A percentile compares a stretch with the other conserved stretches of the same genome.
Evolutionary conservation across 1,140 invertebrate genomes (phyloP).

Genomic region (Sycophila sp.): DNA sequence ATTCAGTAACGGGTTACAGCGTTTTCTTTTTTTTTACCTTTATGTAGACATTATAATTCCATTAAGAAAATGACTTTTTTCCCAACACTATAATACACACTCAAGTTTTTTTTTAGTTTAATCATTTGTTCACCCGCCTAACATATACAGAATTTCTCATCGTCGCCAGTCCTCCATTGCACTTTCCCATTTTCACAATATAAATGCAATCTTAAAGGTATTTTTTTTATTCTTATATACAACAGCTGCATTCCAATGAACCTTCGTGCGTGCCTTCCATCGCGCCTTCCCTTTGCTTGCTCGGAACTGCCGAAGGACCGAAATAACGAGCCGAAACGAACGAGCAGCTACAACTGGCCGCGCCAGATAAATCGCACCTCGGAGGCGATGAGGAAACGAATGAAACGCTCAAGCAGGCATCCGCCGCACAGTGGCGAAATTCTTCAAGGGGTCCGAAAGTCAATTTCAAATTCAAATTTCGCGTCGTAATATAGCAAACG

Average conservation of each 20-base stretch:
- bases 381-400: too few species aligned
- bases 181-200: slow-evolving; percentile 65
- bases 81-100: slow-evolving; percentile 47
- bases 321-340: too few species aligned
- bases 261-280: slow-evolving; percentile 48
- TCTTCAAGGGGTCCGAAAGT: too few species aligned
- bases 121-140: slow-evolving; percentile 16
- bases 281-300: slow-evolving; percentile 43
- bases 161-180: slow-evolving; percentile 59
- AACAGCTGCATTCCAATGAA: slow-evolving; percentile 55
- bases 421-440: too few species aligned
- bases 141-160: slow-evolving; percentile 38
- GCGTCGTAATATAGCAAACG: too few species aligned
- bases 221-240: slow-evolving; percentile 65
- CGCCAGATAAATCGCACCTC: too few species aligned
- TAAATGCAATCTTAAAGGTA: slow-evolving; percentile 64
- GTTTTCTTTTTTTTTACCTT: slow-evolving; percentile 44
- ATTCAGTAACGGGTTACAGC: slow-evolving; percentile 58
- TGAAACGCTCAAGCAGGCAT: too few species aligned
- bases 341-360: too few species aligned
- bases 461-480: too few species aligned
- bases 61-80: slow-evolving; percentile 49
- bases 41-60: slow-evolving; percentile 56
- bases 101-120: slow-evolving; percentile 39
- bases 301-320: too few species aligned